phyloP scores from a whole-genome alignment of 1,140 invertebrate species.

The Pseudomyrmex cubaensis region DNA sequence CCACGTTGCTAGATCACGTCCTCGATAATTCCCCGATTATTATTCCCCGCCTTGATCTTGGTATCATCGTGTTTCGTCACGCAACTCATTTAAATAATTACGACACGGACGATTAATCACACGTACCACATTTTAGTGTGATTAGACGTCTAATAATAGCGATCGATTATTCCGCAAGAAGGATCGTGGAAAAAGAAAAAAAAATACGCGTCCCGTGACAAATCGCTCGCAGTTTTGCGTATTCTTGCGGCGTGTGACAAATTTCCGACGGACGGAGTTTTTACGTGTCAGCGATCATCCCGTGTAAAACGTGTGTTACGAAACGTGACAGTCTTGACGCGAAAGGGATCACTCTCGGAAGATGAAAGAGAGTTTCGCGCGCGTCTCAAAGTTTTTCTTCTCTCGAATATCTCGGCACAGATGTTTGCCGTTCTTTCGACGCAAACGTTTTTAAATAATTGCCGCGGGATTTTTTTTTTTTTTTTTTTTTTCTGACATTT shows the following conservation, averaged over 20 bases:
- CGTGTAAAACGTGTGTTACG: conserved; percentile 49
- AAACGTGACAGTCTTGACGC: conserved; percentile 51
- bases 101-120: conserved; percentile 24
- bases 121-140: conserved; percentile 8
- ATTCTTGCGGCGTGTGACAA: conserved; percentile 40
- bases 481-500: too few species aligned
- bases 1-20: conserved; percentile 28
- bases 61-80: background rate
- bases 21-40: conserved; percentile 50
- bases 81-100: conserved; percentile 38
- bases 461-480: background rate
- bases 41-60: conserved; percentile 43
- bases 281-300: conserved; percentile 39
- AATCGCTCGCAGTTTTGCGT: conserved; percentile 46
- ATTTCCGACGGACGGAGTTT: conserved; percentile 41
- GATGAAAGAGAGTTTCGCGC: conserved; percentile 35
- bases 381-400: conserved; percentile 28
- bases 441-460: too few species aligned
- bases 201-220: conserved; percentile 16
- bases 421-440: background rate
- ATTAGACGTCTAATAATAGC: conserved; percentile 14
- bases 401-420: conserved; percentile 7
- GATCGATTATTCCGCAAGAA: background rate
- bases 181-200: background rate
- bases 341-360: conserved; percentile 41